Conservation (phyloP, 2,797 vertebrate genomes). For the Anabas testudineus region DNA sequence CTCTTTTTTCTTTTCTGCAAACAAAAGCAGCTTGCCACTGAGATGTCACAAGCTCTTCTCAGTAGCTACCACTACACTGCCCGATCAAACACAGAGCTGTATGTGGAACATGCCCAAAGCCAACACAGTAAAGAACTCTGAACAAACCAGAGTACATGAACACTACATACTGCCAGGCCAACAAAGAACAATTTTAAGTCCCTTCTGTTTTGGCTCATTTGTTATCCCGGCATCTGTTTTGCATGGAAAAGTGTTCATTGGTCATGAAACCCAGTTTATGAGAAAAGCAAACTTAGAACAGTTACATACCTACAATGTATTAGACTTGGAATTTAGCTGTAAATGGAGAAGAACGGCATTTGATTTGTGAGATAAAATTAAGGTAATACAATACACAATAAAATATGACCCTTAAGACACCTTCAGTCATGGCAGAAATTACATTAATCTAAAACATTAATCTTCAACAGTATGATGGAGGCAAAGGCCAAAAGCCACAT, state of each 20-base stretch:
- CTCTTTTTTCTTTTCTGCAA: conserved; percentile 70
- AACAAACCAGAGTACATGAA: conserved; percentile 65
- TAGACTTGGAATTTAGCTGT: background rate
- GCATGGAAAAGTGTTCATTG: conserved; percentile 47
- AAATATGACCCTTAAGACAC: background rate
- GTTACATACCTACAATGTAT: conserved; percentile 14
- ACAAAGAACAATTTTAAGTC: conserved; percentile 53
- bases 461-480: background rate
- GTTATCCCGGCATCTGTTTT: conserved; percentile 48
- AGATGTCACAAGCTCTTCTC: conserved; percentile 70
- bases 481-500: conserved; percentile 20
- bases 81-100: conserved; percentile 74
- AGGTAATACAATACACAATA: background rate
- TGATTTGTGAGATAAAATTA: conserved; percentile 6
- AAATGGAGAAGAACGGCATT: background rate
- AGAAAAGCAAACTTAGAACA: conserved; percentile 44
- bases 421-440: conserved; percentile 3
- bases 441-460: conserved; percentile 2
- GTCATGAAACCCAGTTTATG: conserved; percentile 60
- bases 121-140: conserved; percentile 70
- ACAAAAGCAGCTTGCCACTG: conserved; percentile 76
- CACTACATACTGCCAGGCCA: conserved; percentile 54
- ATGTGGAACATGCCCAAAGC: conserved; percentile 74
- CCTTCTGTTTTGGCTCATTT: conserved; percentile 60
- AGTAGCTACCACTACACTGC: conserved; percentile 42